phyloP scores from a whole-genome alignment of 2,888 invertebrate genomes.

The Pilophorus perplexus region DNA sequence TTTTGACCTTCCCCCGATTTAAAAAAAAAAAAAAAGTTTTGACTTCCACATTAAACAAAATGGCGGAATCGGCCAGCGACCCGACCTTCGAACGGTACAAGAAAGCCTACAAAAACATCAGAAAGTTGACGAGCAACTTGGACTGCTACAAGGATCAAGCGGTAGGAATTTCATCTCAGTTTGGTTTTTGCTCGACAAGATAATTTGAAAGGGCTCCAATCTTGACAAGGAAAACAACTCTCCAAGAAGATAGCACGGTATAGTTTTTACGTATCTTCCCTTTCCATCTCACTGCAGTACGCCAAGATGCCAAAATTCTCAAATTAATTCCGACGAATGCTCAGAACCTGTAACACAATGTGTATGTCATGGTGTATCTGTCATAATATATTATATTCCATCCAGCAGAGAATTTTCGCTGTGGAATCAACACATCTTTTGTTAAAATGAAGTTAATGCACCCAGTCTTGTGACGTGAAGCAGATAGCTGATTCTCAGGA shows the following conservation, averaged over 20 bases:
- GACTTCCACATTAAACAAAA: neutral
- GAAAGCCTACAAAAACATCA: constrained; percentile 66
- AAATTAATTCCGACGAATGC: no score
- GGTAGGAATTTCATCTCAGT: constrained; percentile 18
- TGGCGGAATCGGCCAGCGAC: constrained; percentile 8
- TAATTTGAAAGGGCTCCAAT: constrained; percentile 31
- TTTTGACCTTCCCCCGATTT: neutral
- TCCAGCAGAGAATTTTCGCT: no score
- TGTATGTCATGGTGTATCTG: no score
- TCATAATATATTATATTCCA: no score
- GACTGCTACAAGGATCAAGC: constrained; percentile 61
- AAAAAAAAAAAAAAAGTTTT: neutral
- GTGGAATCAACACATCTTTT: no score
- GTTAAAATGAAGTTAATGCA: no score
- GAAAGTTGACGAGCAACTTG: constrained; percentile 66
- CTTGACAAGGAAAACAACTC: constrained; percentile 23
- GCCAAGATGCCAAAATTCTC: no score
- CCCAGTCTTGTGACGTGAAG: no score
- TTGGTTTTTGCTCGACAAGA: constrained; percentile 12
- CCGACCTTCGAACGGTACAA: constrained; percentile 55
- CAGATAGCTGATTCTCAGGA: no score
- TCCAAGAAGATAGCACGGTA: neutral
- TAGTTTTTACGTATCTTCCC: no score
- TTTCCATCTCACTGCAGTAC: no score
- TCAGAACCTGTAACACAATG: no score